Evolutionary conservation across 2,113 vertebrate species (phyloP).

Genomic region (Tyrannus savana): DNA sequence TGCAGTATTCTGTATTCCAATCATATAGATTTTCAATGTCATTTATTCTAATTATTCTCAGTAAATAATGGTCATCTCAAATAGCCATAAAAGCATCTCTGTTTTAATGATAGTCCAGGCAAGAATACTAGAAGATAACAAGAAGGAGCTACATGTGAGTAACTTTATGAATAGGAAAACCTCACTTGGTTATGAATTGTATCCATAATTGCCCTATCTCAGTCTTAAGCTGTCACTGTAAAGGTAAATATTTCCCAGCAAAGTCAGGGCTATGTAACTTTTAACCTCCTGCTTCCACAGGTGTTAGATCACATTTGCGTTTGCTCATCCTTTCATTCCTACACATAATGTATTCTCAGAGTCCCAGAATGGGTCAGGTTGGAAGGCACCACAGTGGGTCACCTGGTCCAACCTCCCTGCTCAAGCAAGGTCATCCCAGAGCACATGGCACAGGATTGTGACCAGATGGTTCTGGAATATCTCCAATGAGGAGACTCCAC

Average conservation of each 20-base stretch:
- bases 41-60: background rate
- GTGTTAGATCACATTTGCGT: background rate
- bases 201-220: background rate
- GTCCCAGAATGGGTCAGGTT: background rate
- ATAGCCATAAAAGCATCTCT: background rate
- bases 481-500: background rate
- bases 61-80: background rate
- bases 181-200: background rate
- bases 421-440: background rate
- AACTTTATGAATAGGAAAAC: background rate
- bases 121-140: background rate
- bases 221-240: background rate
- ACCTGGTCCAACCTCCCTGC: background rate
- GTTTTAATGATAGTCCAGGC: background rate
- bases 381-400: background rate
- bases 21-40: background rate
- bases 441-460: background rate
- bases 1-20: background rate
- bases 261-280: background rate
- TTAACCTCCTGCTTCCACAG: background rate
- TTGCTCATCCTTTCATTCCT: background rate
- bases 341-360: background rate
- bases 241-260: background rate
- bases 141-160: background rate
- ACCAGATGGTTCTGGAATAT: background rate